These are phyloP conservation scores for Scylla paramamosain DNA, from an alignment of 1,140 invertebrate genomes.

Conservation along the genomic window DNA sequence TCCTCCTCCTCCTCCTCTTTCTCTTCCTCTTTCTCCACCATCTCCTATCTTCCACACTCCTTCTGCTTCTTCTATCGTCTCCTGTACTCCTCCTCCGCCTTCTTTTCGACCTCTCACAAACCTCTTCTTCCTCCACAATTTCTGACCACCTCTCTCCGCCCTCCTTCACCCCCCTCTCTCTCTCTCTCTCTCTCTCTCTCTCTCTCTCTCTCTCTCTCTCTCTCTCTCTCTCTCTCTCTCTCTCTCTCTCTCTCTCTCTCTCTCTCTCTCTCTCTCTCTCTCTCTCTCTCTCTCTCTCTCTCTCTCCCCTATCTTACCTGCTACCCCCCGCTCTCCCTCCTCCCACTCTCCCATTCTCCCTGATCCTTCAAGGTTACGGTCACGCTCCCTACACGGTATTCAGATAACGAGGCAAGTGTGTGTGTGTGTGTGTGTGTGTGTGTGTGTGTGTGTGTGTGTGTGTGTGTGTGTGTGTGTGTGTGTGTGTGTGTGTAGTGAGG, in stretches of 20 bases:
- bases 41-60: not conserved
- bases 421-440: constrained; percentile 4
- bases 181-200: not conserved
- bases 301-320: not conserved
- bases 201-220: not conserved
- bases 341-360: not conserved
- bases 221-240: not conserved
- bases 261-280: not conserved
- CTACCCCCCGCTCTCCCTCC: not conserved
- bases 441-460: constrained; percentile 43
- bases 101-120: too few relatives aligned
- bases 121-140: not conserved
- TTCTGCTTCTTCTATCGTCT: not conserved
- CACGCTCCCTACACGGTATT: not conserved
- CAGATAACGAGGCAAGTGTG: not conserved
- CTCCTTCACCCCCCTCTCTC: too few relatives aligned
- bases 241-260: not conserved
- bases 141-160: not conserved
- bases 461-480: constrained; percentile 30
- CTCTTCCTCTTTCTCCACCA: not conserved
- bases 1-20: not conserved
- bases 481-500: not conserved
- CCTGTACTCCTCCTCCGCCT: too few relatives aligned
- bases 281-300: not conserved
- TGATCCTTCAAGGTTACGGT: not conserved